phyloP scores from a whole-genome alignment of 2,888 invertebrate genomes.

The Endomychus coccineus region DNA sequence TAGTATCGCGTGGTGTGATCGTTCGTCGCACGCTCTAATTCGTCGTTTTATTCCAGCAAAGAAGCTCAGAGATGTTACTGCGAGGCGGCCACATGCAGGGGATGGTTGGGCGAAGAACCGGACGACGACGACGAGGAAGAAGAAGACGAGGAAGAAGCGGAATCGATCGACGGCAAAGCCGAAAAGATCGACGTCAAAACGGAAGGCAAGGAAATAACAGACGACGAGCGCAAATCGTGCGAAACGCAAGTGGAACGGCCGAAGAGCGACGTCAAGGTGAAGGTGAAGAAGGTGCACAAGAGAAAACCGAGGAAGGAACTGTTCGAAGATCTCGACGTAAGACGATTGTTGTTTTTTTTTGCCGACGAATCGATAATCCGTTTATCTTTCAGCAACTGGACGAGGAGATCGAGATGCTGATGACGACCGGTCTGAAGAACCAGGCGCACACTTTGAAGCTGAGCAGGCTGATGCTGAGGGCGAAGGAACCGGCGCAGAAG shows the following conservation, averaged over 20 bases:
- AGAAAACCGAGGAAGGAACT: slow-evolving; percentile 44
- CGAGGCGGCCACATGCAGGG: slow-evolving; percentile 80
- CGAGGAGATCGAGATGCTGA: slow-evolving; percentile 78
- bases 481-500: slow-evolving; percentile 72
- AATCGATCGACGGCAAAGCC: slow-evolving; percentile 32
- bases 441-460: slow-evolving; percentile 83
- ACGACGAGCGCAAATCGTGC: slow-evolving; percentile 10
- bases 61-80: slow-evolving; percentile 96
- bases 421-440: slow-evolving; percentile 75
- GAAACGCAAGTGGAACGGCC: slow-evolving; percentile 19
- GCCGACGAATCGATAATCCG: background rate
- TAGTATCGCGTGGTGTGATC: slow-evolving; percentile 31
- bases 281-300: slow-evolving; percentile 44
- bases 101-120: slow-evolving; percentile 91
- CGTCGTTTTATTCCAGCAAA: slow-evolving; percentile 54
- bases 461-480: slow-evolving; percentile 87
- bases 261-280: slow-evolving; percentile 29
- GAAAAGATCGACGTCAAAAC: slow-evolving; percentile 26
- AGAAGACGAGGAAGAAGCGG: slow-evolving; percentile 46
- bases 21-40: slow-evolving; percentile 2
- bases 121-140: slow-evolving; percentile 60
- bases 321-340: slow-evolving; percentile 54
- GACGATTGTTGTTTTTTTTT: background rate
- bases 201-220: slow-evolving; percentile 8
- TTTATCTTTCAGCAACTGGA: slow-evolving; percentile 56